Evolutionary conservation across 1,140 invertebrate species (phyloP).

Genomic region (Drepana arcuata): DNA sequence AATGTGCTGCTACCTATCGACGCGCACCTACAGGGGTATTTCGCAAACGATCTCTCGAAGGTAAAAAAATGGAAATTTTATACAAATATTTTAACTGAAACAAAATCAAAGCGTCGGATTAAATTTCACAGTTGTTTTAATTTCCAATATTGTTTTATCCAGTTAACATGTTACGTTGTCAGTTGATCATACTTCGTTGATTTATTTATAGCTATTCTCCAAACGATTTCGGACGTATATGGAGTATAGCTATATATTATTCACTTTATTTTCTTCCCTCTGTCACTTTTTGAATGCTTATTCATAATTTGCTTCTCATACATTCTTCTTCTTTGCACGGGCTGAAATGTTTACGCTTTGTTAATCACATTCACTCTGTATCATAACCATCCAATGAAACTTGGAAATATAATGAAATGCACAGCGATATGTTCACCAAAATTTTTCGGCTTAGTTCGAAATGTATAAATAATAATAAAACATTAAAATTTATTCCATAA

Average conservation of each 20-base stretch:
- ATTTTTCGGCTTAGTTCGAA: conserved; percentile 32
- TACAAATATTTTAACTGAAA: conserved; percentile 45
- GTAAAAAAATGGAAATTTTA: conserved; percentile 74
- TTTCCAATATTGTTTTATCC: conserved; percentile 23
- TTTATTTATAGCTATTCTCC: no score
- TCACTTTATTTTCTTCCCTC: conserved; percentile 44
- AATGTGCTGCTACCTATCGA: conserved; percentile 58
- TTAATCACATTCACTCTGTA: conserved; percentile 62
- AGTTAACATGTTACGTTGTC: conserved; percentile 29
- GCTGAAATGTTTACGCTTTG: conserved; percentile 63
- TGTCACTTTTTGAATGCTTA: conserved; percentile 67
- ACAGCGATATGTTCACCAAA: conserved; percentile 44
- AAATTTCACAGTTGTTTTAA: conserved; percentile 42
- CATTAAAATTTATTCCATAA: conserved; percentile 29
- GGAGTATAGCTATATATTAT: conserved; percentile 56
- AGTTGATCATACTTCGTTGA: conserved; percentile 31
- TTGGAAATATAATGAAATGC: conserved; percentile 42
- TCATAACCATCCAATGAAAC: conserved; percentile 46
- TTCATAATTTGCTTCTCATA: conserved; percentile 65
- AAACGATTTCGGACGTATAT: conserved; percentile 7
- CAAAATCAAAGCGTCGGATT: conserved; percentile 52
- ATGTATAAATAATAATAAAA: conserved; percentile 22
- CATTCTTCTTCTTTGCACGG: conserved; percentile 66
- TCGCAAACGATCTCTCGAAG: conserved; percentile 94
- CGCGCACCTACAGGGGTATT: conserved; percentile 82